Base-by-base conservation (phyloP, 2,797 vertebrate genomes). In the Vespertilio murinus region DNA sequence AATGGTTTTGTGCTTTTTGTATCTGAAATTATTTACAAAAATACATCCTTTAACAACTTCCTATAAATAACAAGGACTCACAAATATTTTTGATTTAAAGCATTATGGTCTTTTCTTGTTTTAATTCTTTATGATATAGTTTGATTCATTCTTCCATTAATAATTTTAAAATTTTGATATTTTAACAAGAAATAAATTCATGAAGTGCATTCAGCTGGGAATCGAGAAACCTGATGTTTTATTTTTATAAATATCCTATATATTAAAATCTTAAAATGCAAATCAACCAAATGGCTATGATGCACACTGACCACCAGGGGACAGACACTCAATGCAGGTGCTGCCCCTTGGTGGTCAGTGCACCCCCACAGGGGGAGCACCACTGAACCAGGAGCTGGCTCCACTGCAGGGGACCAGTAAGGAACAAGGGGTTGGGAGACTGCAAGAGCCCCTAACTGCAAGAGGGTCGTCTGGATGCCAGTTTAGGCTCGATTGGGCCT, bases 1-100 rank as follows among this genome's bases (percentile, higher is more conserved):
- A 81, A 67, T 49, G 40, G 12, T 47, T 73, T 79, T 94, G 45
- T 85, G 12, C 4, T 84, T 61, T 93, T 84, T 64, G 35, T 90
- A 85, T 70, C 88, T 74, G 81, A 90, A 90, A 23, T 64, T 86
- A 64, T 90, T 85, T 85, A 86, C 35, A 67, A 65, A 80, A 85
- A 54, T 22, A 40, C 13, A 33, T 61, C 40, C 10, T 81, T 91
- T 81, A 94, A 61, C n/a, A 81, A 40, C 28, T 74, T 87, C 82
- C 75, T 40, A 81, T 22, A 67, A 79, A 75, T 91, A 75, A 67
- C 10, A 94, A 47, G 28, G 10, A 69, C 54, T 64, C 38, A 81
- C 47, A 91, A 73, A 56, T 75, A 54, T 73, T 67, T 80, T 74
- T 94, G 33, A 75, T 94, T 81, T 47, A 81, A 81, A 52, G 28